These are phyloP conservation scores for Candidula unifasciata DNA, from an alignment of 2,888 invertebrate species.

Conservation along the genomic window DNA sequence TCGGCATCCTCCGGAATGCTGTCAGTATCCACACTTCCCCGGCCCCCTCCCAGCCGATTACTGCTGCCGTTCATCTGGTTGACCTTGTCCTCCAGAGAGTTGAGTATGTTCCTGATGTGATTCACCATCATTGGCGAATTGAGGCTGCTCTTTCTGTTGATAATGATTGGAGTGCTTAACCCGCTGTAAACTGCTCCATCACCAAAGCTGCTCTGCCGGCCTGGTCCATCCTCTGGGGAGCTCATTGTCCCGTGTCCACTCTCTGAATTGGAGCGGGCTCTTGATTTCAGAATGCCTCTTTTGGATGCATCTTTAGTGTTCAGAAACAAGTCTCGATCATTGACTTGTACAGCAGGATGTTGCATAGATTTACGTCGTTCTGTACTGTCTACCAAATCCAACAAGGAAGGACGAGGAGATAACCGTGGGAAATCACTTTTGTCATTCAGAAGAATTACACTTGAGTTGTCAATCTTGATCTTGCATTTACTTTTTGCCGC, in stretches of 20 bases:
- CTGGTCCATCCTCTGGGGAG: constrained; percentile 30
- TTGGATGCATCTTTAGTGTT: constrained; percentile 29
- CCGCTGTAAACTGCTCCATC: constrained; percentile 11
- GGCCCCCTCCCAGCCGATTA: constrained; percentile 11
- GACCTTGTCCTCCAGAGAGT: constrained; percentile 42
- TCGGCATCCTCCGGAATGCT: constrained; percentile 31
- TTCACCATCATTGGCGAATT: constrained; percentile 47
- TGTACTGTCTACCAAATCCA: constrained; percentile 50
- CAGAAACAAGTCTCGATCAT: constrained; percentile 37
- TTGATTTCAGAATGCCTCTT: constrained; percentile 28
- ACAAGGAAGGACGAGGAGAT: constrained; percentile 56
- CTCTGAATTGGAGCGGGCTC: constrained; percentile 47
- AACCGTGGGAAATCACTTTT: constrained; percentile 57
- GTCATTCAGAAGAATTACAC: constrained; percentile 58
- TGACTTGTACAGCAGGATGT: constrained; percentile 21
- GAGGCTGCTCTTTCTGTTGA: constrained; percentile 46
- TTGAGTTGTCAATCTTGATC: constrained; percentile 66
- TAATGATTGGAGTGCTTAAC: constrained; percentile 43
- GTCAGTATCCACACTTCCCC: constrained; percentile 37
- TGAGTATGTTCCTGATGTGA: constrained; percentile 46
- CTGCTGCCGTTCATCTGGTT: constrained; percentile 40
- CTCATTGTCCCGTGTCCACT: constrained; percentile 48
- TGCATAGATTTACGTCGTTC: constrained; percentile 45
- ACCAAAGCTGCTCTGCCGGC: not conserved
- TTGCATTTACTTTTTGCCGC: constrained; percentile 68